A percentile compares a stretch with the other conserved stretches of the same genome.
Conservation (phyloP, 2,888 invertebrate genomes). For the Aplocera efformata region DNA sequence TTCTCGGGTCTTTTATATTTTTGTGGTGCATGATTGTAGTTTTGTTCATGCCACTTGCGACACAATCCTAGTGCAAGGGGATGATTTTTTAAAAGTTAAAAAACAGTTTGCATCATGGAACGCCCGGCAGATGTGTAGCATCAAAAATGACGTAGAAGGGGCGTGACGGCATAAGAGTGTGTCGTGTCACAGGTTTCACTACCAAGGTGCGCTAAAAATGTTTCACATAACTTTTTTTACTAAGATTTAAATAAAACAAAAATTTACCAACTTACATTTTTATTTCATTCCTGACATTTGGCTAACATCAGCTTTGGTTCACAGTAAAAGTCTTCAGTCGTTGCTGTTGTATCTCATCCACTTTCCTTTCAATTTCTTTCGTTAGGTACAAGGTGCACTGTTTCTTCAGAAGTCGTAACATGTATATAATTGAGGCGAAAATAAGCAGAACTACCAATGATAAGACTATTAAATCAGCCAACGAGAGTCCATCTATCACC, state of each 20-base stretch:
- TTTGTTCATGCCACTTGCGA: too few species aligned
- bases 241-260: neutral
- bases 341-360: constrained; percentile 24
- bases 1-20: too few species aligned
- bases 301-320: neutral
- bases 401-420: constrained; percentile 36
- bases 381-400: constrained; percentile 36
- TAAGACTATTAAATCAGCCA: constrained; percentile 41
- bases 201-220: too few species aligned
- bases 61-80: too few species aligned
- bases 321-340: constrained; percentile 18
- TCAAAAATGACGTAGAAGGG: too few species aligned
- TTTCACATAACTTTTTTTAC: too few species aligned
- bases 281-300: neutral
- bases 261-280: constrained; percentile 10
- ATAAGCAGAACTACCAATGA: constrained; percentile 35
- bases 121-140: too few species aligned
- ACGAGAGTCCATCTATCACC: constrained; percentile 40
- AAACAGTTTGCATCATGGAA: too few species aligned
- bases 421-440: constrained; percentile 31
- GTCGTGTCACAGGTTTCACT: too few species aligned
- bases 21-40: too few species aligned
- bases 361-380: constrained; percentile 38
- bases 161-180: too few species aligned
- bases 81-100: too few species aligned